Evolutionary conservation across 2,888 invertebrate genomes (phyloP), one percentile per base, ranked within the genome.

Genomic region (Hirtodrosophila trivittata): DNA sequence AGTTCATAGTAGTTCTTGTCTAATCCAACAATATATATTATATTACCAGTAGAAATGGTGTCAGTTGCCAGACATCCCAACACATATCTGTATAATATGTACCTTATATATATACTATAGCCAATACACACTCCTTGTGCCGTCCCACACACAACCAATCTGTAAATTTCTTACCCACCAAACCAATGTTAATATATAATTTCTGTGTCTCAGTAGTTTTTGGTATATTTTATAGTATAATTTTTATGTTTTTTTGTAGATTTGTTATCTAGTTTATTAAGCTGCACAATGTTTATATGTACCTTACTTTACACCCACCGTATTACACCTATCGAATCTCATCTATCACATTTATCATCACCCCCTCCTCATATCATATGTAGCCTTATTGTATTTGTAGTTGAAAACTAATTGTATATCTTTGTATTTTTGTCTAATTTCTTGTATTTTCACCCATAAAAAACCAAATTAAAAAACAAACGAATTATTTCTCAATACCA

Each of bases 361-460:
- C 39, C 38, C 1, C 7, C 10, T 21, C 37, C 45, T 8, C 47
- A 55, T 51, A 32, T 45, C 71, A 84, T 81, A 16, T 43, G 57
- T 72, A 80, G 76, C 62, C 55, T 52, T 73, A 76, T 67, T 60
- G 78, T 80, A 84, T 74, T 86, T 75, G 84, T 84, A 86, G 84
- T 84, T 84, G 86, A 80, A 80, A 88, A 88, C 88, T 89, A 89
- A 88, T 88, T 82, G 87, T 87, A 83, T 85, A 85, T 21, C 18
- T 21, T 21, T 87, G 86, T 88, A 89, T 89, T 88, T 84, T 89
- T 88, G 87, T 90, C 88, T 89, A 89, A 89, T 88, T 88, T 88
- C 87, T 88, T 88, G 88, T 88, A 87, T 84, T 82, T 89, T 87
- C 88, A 87, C 87, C 77, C 80, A 76, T 59, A 67, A 66, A 73